Evolutionary conservation across 1,140 invertebrate species (phyloP).

Genomic region (Penaeus chinensis): DNA sequence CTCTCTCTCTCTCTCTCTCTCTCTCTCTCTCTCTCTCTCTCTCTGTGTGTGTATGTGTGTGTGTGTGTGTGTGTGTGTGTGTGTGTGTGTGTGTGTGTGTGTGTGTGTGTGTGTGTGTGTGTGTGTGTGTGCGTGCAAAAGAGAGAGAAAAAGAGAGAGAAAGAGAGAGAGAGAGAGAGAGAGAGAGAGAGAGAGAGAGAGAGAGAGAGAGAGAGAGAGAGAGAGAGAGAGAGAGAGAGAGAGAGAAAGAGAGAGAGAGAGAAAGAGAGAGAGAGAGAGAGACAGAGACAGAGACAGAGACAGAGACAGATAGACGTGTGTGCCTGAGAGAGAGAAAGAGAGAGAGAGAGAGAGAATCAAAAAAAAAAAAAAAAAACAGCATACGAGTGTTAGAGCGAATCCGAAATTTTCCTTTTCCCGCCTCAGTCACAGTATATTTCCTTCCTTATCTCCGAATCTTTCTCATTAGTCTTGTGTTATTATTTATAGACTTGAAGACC

Average conservation of each 20-base stretch:
- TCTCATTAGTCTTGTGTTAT: no score
- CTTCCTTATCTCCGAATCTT: no score
- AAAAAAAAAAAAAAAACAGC: no score
- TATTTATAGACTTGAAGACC: no score
- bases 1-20: not conserved
- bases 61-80: not conserved
- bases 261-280: not conserved
- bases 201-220: not conserved
- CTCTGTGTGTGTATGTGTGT: not conserved
- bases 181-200: no score
- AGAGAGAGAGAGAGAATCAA: no score
- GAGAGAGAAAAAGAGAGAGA: not conserved
- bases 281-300: not conserved
- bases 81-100: not conserved
- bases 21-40: slow-evolving; percentile 29
- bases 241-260: no score
- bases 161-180: not conserved
- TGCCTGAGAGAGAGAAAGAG: not conserved
- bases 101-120: not conserved
- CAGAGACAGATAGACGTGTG: not conserved
- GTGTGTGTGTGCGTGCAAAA: not conserved
- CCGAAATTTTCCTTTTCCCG: no score
- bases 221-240: not conserved
- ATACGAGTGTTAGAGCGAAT: no score
- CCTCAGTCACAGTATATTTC: no score